Percentiles rank a stretch among this genome's conserved stretches.
Evolutionary conservation across 2,888 invertebrate genomes (phyloP).

Genomic region (Kuschelorhynchus macadamiae): DNA sequence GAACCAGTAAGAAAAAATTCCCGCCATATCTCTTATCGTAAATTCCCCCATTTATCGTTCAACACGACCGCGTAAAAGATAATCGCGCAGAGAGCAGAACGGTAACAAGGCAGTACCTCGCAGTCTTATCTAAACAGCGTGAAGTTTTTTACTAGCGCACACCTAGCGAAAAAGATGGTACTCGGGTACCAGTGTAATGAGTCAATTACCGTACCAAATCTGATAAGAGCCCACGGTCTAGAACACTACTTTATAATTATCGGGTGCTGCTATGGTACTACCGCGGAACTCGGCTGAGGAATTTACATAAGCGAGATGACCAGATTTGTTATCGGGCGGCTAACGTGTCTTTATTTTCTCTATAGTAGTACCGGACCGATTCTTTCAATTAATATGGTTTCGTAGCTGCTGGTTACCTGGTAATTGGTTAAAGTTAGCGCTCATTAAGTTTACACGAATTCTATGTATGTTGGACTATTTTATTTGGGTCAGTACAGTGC

Average conservation of each 20-base stretch:
- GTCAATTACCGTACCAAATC: constrained; percentile 67
- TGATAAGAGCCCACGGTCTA: constrained; percentile 59
- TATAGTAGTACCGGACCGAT: background rate
- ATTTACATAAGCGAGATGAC: constrained; percentile 68
- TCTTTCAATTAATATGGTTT: constrained; percentile 1
- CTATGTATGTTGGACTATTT: too few relatives aligned
- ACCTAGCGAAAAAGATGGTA: constrained; percentile 62
- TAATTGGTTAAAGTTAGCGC: too few relatives aligned
- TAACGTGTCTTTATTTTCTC: constrained; percentile 23
- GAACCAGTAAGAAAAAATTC: too few relatives aligned
- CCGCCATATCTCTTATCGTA: too few relatives aligned
- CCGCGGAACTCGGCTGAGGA: constrained; percentile 61
- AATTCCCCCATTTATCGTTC: constrained; percentile 11
- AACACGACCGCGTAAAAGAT: constrained; percentile 24
- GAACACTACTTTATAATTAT: constrained; percentile 67
- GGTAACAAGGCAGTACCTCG: constrained; percentile 45
- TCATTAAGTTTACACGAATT: too few relatives aligned
- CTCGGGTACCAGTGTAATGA: constrained; percentile 64
- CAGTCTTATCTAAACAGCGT: constrained; percentile 65
- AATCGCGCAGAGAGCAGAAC: constrained; percentile 33
- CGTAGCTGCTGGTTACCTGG: background rate
- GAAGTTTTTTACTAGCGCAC: constrained; percentile 68
- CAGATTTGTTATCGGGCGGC: constrained; percentile 63
- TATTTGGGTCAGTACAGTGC: too few relatives aligned
- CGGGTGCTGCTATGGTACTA: constrained; percentile 60